Conservation (phyloP, 2,797 vertebrate species). For the Lophius americanus region DNA sequence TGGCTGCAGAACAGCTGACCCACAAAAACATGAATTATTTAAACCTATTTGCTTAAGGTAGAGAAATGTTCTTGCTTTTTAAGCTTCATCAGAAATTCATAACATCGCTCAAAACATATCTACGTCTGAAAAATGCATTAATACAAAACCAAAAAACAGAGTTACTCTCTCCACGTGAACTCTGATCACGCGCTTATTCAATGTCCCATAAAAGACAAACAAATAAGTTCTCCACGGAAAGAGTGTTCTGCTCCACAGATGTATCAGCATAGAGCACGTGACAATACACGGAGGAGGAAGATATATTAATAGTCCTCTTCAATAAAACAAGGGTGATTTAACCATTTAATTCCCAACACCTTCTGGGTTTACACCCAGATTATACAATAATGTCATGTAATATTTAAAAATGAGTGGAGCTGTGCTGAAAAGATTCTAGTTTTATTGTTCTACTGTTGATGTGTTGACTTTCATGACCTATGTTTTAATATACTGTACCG, state of each 20-base stretch:
- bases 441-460: background rate
- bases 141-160: background rate
- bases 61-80: background rate
- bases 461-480: background rate
- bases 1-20: background rate
- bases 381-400: background rate
- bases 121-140: background rate
- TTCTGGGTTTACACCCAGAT: background rate
- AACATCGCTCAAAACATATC: background rate
- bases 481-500: background rate
- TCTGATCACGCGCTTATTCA: slow-evolving; percentile 3
- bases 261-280: background rate
- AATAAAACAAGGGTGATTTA: background rate
- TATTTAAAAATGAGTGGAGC: background rate
- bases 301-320: slow-evolving; percentile 22
- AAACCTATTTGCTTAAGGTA: background rate
- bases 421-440: background rate
- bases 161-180: background rate
- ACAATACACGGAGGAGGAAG: slow-evolving; percentile 14
- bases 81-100: background rate
- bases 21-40: background rate
- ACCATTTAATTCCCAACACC: background rate
- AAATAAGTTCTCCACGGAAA: background rate
- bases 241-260: slow-evolving; percentile 1
- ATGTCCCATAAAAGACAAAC: background rate